phyloP scores from a whole-genome alignment of 2,797 vertebrate genomes.

The Chaetophractus vellerosus region DNA sequence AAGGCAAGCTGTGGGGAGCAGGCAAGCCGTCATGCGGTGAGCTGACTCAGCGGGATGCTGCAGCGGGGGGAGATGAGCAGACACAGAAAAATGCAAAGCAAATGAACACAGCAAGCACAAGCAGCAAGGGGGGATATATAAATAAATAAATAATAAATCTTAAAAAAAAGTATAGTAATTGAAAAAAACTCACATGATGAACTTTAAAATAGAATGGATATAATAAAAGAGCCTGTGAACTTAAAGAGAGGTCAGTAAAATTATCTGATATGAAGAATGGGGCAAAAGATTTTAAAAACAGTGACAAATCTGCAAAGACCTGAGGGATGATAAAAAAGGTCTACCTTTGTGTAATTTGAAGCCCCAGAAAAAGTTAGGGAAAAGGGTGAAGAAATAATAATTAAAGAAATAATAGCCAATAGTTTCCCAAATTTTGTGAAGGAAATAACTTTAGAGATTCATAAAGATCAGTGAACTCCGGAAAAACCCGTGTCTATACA shows the following conservation, averaged over 20 bases:
- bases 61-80: too few species aligned
- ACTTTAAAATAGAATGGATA: not conserved
- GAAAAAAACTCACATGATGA: not conserved
- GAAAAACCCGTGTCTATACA: not conserved
- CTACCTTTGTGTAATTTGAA: not conserved
- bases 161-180: not conserved
- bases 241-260: not conserved
- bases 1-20: too few species aligned
- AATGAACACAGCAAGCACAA: too few species aligned
- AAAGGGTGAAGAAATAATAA: not conserved
- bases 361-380: not conserved
- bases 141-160: too few species aligned
- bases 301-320: not conserved
- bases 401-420: conserved; percentile 11
- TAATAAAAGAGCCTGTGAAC: not conserved
- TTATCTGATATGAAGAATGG: not conserved
- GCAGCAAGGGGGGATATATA: too few species aligned
- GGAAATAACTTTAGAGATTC: not conserved
- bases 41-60: too few species aligned
- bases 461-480: not conserved
- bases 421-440: not conserved
- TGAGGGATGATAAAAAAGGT: not conserved
- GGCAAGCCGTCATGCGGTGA: too few species aligned
- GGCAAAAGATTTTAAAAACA: not conserved
- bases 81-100: too few species aligned